phyloP scores from a whole-genome alignment of 2,888 invertebrate genomes.

The Lasioglossum malachurum region DNA sequence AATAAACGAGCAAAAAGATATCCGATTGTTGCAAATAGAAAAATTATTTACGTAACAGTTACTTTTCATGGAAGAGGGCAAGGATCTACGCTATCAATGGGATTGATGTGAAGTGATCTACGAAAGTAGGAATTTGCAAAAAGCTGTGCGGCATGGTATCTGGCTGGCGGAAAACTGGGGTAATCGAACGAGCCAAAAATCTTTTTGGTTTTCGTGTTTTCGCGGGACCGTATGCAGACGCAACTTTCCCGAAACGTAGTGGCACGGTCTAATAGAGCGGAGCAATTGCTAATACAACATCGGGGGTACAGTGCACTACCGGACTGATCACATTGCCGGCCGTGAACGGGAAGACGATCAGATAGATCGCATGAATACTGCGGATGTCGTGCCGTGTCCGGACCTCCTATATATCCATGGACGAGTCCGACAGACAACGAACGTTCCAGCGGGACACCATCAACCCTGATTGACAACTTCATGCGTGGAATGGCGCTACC shows the following conservation, averaged over 20 bases:
- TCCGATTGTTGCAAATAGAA: no score
- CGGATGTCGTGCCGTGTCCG: slow-evolving; percentile 74
- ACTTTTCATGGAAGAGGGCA: not conserved
- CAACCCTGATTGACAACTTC: slow-evolving; percentile 74
- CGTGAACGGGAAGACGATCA: slow-evolving; percentile 72
- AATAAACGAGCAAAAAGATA: not conserved
- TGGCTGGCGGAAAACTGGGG: not conserved
- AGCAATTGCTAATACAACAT: slow-evolving; percentile 59
- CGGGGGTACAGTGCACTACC: slow-evolving; percentile 27
- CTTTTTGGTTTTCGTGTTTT: slow-evolving; percentile 27
- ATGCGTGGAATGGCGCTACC: slow-evolving; percentile 69
- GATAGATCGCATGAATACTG: slow-evolving; percentile 74
- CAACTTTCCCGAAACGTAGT: slow-evolving; percentile 29
- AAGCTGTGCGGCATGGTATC: not conserved
- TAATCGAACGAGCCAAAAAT: slow-evolving; percentile 19
- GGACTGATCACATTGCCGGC: slow-evolving; percentile 57
- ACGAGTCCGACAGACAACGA: slow-evolving; percentile 69
- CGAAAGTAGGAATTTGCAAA: not conserved
- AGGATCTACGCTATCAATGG: not conserved
- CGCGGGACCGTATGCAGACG: slow-evolving; percentile 34
- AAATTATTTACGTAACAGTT: no score
- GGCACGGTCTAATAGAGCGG: slow-evolving; percentile 52
- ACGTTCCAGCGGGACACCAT: slow-evolving; percentile 74
- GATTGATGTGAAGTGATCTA: not conserved
- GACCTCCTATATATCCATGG: slow-evolving; percentile 71